These are phyloP conservation scores for Hyaena hyaena DNA, from an alignment of 2,113 vertebrate genomes.

Conservation along the genomic window DNA sequence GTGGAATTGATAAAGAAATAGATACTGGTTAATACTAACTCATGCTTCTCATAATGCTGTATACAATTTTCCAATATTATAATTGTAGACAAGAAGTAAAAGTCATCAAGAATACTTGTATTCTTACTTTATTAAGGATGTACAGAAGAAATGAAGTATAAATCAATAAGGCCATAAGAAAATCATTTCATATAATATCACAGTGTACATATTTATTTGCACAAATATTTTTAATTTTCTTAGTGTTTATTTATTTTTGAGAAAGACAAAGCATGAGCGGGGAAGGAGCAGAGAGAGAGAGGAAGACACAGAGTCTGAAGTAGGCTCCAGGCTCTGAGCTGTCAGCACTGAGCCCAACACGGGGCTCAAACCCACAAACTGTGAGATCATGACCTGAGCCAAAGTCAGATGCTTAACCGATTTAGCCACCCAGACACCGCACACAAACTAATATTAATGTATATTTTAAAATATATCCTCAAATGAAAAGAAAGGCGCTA, in stretches of 20 bases:
- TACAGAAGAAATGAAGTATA: background rate
- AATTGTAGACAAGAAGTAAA: background rate
- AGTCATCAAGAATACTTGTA: background rate
- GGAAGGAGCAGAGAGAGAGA: too few species aligned
- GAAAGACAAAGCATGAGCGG: too few species aligned
- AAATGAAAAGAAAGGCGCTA: background rate
- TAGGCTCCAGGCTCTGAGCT: too few species aligned
- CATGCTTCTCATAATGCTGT: background rate
- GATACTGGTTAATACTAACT: background rate
- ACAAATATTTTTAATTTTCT: background rate
- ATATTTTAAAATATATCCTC: background rate
- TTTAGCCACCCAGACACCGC: too few species aligned
- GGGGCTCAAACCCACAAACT: too few species aligned
- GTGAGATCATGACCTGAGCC: too few species aligned
- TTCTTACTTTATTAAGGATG: background rate
- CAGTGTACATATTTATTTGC: background rate
- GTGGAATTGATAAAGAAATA: background rate
- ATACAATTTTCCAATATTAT: background rate
- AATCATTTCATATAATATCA: background rate
- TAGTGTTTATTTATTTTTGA: too few species aligned
- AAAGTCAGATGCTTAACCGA: too few species aligned
- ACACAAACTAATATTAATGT: background rate
- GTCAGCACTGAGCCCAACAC: too few species aligned
- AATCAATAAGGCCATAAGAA: background rate
- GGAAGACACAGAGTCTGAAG: too few species aligned